phyloP scores from a whole-genome alignment of 2,797 vertebrate species.

The Melanotaenia pygmaea region DNA sequence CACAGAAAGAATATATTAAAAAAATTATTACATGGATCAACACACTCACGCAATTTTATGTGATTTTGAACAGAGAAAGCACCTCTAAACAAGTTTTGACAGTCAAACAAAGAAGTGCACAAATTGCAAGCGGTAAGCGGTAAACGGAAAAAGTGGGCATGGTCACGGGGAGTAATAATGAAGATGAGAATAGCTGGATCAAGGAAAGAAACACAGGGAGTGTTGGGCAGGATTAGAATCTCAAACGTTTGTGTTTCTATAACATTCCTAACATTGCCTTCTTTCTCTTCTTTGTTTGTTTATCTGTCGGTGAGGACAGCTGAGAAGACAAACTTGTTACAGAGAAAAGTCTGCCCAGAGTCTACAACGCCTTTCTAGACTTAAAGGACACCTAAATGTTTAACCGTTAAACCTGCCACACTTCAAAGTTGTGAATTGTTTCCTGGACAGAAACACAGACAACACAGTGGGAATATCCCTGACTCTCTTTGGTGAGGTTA shows the following conservation, averaged over 20 bases:
- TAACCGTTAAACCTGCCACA: conserved; percentile 26
- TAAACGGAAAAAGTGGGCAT: conserved; percentile 19
- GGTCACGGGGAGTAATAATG: conserved; percentile 1
- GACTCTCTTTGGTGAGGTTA: background rate
- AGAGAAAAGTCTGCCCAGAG: conserved; percentile 12
- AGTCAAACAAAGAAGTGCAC: conserved; percentile 26
- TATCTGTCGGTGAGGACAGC: conserved; percentile 31
- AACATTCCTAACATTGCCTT: conserved; percentile 49
- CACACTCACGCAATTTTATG: conserved; percentile 47
- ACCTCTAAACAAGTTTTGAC: conserved; percentile 38
- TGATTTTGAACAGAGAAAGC: conserved; percentile 61
- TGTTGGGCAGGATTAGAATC: conserved; percentile 12
- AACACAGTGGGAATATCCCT: conserved; percentile 19
- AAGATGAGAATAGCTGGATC: background rate
- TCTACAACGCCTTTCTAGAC: conserved; percentile 6
- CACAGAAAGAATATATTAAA: conserved; percentile 11
- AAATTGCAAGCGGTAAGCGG: conserved; percentile 28
- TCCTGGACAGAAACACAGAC: background rate
- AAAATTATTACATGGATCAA: conserved; percentile 3
- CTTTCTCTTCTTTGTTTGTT: conserved; percentile 23
- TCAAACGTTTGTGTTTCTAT: conserved; percentile 27
- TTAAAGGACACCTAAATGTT: background rate
- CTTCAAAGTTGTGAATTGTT: conserved; percentile 21
- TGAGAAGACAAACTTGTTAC: conserved; percentile 55
- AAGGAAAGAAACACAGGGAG: background rate